Conservation (phyloP, 2,888 invertebrate species). For the Cephalotes varians region DNA sequence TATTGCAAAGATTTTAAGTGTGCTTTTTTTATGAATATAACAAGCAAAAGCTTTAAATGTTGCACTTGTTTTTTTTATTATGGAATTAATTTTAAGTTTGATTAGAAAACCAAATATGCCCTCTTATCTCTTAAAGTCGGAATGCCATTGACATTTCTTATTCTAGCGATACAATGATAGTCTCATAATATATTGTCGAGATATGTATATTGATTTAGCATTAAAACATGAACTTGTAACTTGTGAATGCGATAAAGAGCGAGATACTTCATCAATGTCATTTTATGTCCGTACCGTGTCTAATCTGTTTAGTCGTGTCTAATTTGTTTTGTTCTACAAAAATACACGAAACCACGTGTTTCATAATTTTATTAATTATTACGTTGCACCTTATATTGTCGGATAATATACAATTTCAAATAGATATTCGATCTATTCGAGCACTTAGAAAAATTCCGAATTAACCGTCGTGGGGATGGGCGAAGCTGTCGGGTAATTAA, state of each 20-base stretch:
- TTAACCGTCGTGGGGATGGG: neutral
- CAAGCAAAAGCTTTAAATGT: neutral
- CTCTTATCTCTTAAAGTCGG: neutral
- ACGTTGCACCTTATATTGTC: neutral
- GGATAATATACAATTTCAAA: neutral
- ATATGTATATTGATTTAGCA: slow-evolving; percentile 5
- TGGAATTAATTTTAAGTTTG: neutral
- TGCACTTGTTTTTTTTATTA: neutral
- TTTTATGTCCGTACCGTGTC: neutral
- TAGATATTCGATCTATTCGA: neutral
- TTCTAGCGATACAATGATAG: neutral
- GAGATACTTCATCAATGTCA: neutral
- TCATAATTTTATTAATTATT: slow-evolving; percentile 5
- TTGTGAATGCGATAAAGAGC: neutral
- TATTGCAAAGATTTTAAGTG: neutral
- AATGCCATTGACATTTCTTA: neutral
- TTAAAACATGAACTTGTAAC: neutral
- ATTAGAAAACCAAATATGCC: neutral
- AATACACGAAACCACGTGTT: neutral
- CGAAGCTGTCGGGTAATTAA: slow-evolving; percentile 47
- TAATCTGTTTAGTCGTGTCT: neutral
- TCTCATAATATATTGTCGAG: neutral
- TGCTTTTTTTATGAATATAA: neutral
- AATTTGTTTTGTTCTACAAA: neutral
- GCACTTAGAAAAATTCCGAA: slow-evolving; percentile 2